Evolutionary conservation across 37 sponge, comb jelly and placozoan genomes (phyloP).

Genomic region (Axinella damicornis): DNA sequence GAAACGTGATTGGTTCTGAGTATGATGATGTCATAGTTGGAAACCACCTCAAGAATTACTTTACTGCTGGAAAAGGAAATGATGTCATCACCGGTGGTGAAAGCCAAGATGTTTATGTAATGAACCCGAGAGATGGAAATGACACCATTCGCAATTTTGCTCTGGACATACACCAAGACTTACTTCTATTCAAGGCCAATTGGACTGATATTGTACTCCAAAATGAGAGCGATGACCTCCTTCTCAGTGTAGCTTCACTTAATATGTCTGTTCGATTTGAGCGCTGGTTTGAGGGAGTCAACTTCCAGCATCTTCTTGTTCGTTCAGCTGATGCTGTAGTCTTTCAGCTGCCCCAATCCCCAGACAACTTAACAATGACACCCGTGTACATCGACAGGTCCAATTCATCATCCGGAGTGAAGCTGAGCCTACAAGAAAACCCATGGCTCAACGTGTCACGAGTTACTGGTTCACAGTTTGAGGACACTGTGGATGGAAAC

Average conservation of each 20-base stretch:
- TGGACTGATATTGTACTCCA: no score
- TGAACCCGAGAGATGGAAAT: constrained; percentile 13
- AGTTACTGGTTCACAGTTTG: constrained; percentile 3
- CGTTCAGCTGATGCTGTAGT: no score
- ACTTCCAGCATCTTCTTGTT: no score
- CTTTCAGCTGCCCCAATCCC: no score
- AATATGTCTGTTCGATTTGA: no score
- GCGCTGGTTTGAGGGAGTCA: no score
- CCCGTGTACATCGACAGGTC: neutral
- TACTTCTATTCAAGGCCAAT: no score
- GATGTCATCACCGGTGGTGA: constrained; percentile 24
- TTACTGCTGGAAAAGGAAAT: constrained; percentile 31
- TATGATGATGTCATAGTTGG: constrained; percentile 23
- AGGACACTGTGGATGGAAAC: constrained; percentile 18
- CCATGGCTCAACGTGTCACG: neutral
- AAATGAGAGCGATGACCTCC: no score
- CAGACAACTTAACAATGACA: no score
- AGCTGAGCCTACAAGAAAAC: neutral
- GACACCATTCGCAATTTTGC: constrained; percentile 22
- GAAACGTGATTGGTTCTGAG: constrained; percentile 20
- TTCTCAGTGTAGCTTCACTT: no score
- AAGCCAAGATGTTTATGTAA: constrained; percentile 29
- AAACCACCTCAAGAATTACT: constrained; percentile 8
- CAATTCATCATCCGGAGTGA: neutral
- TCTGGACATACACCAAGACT: constrained; percentile 10